A percentile compares a stretch with the other conserved stretches of the same genome.
These are phyloP conservation scores for Protomyctophum bolini DNA, from an alignment of 2,113 vertebrate species.

Conservation along the genomic window DNA sequence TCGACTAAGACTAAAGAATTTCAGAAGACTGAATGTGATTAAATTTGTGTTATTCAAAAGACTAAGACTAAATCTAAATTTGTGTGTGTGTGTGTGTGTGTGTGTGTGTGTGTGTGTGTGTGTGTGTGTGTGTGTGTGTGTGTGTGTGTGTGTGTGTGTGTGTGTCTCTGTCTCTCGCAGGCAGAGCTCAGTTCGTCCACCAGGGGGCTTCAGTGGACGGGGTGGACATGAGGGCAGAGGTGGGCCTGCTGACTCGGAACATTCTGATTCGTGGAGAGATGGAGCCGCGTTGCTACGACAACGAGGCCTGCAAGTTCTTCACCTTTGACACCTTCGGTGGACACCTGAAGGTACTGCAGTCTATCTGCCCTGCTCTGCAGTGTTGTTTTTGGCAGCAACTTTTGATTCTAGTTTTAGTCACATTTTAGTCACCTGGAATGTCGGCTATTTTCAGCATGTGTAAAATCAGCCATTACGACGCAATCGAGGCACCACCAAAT, in stretches of 20 bases:
- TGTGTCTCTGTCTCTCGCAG: conserved; percentile 63
- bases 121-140: conserved; percentile 6
- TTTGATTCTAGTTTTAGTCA: too few relatives aligned
- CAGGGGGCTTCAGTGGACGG: conserved; percentile 87
- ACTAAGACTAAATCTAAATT: too few relatives aligned
- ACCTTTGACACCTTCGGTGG: conserved; percentile 95
- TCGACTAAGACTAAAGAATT: too few relatives aligned
- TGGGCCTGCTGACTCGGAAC: conserved; percentile 91
- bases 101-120: background rate
- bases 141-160: conserved; percentile 6
- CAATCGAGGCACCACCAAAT: too few relatives aligned
- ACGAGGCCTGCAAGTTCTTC: conserved; percentile 90
- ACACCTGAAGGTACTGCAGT: conserved; percentile 90
- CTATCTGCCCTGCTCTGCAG: background rate
- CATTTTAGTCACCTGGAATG: too few relatives aligned
- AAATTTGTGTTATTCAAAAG: too few relatives aligned
- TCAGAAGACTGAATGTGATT: too few relatives aligned
- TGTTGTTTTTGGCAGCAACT: too few relatives aligned
- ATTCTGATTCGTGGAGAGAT: conserved; percentile 87
- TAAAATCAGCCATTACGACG: too few relatives aligned
- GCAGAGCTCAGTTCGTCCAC: conserved; percentile 87
- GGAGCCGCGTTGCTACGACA: conserved; percentile 85
- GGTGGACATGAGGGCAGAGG: conserved; percentile 93
- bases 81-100: background rate
- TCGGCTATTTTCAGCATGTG: too few relatives aligned